Percentiles rank a stretch among this genome's conserved stretches.
Conservation (phyloP, 2,113 vertebrate species). For the Myotis lucifugus region DNA sequence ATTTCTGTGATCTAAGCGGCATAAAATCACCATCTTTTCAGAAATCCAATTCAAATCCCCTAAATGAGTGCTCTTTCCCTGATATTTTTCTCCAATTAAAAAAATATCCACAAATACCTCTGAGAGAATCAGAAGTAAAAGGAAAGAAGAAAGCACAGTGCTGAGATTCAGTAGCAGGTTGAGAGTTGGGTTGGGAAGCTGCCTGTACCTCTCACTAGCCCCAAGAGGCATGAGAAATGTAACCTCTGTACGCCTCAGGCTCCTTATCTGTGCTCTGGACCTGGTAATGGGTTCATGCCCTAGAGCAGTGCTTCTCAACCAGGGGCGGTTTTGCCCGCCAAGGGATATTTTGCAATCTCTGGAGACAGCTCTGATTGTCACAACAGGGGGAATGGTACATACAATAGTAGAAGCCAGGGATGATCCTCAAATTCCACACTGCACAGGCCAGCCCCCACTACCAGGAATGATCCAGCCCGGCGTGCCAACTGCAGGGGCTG, state of each 20-base stretch:
- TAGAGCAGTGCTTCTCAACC: not conserved
- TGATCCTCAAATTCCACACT: not conserved
- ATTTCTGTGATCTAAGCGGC: not conserved
- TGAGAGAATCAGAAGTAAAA: not conserved
- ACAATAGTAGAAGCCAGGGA: not conserved
- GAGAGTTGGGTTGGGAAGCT: not conserved
- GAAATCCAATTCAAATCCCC: constrained; percentile 5
- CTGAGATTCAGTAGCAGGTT: not conserved
- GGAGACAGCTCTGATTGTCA: not conserved
- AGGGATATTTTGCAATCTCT: not conserved
- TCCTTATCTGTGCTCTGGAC: not conserved
- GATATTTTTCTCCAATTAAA: not conserved
- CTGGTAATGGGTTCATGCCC: not conserved
- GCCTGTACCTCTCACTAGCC: not conserved
- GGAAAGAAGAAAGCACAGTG: not conserved
- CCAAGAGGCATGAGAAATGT: not conserved
- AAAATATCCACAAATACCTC: not conserved
- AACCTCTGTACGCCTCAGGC: not conserved
- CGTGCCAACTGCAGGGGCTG: not conserved
- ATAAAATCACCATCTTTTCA: constrained; percentile 8
- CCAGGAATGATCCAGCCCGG: not conserved
- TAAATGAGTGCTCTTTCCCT: not conserved
- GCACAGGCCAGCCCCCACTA: not conserved
- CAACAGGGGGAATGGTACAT: not conserved
- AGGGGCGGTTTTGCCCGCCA: not conserved